Evolutionary conservation across 2,797 vertebrate genomes (phyloP), one percentile per base, ranked within the genome.

Genomic region (Aplochiton taeniatus): DNA sequence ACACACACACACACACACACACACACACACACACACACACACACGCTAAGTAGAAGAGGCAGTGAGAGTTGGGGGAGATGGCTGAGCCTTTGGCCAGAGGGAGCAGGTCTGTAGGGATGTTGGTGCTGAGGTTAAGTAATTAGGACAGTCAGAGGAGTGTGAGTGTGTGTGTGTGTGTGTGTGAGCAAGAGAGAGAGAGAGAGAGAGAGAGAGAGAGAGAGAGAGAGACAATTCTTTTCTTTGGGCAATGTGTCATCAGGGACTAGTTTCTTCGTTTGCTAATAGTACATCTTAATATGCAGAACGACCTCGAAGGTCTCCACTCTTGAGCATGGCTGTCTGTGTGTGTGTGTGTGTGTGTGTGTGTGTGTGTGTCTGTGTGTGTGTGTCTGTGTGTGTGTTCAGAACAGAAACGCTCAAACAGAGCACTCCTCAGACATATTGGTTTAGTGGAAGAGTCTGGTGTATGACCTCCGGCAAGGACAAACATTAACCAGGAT

Each of bases 401-500:
- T 51, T 13, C n/a, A n/a, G n/a, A 6, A 11, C 9, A 3, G 12
- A 11, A 31, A 14, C 18, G 12, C 51, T 46, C n/a, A n/a, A 54
- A 46, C n/a, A 41, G 55, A 10, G 44, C 11, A 71, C 41, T 59
- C 41, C 49, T 46, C 55, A 53, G 42, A 42, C 53, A 45, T 56
- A 20, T 50, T 70, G 45, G 20, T 58, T 66, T 70, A 63, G 49
- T 65, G 58, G 57, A 70, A 63, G 51, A 69, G 43, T n/a, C 43
- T 20, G 12, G 17, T 10, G 51, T 43, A 58, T 58, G 49, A 74
- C 58, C 31, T 69, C 51, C 4, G 16, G 74, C 48, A 60, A 55
- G 48, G 19, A 63, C 57, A 46, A 64, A 31, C n/a, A 17, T 41
- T 16, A 70, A 69, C 59, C 69, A 69, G 58, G 60, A 72, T 61